Base-by-base conservation (phyloP, 2,888 invertebrate genomes). In the Pachycephus smyrnensis region DNA sequence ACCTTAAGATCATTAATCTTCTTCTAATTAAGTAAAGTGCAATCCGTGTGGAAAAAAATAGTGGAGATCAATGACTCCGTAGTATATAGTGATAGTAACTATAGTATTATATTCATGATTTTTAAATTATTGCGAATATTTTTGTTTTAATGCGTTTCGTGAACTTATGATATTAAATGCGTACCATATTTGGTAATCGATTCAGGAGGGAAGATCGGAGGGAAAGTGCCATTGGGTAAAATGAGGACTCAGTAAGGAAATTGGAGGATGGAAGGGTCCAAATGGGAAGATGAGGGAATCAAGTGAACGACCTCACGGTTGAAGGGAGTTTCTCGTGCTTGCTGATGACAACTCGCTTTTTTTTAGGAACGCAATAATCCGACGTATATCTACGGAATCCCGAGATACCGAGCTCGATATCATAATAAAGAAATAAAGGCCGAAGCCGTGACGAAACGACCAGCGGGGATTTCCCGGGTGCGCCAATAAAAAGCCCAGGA, bases 371-470 rank as follows among this genome's bases (percentile, higher is more conserved):
- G 75, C 73, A 77, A 77, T 77, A 77, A 77, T 77, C 77, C 35
- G 30, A 31, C 71, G 30, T 11, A 30, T 33, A 33, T 71, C 31
- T 30, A 9, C 30, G 71, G 23, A 23, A 23, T 55, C 55, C 23
- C 55, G 23, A 55, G 23, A 55, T 55, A 23, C 23, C 15, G 23
- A 55, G 73, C 30, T 76, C 33, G 36, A 69, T 77, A 77, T 77
- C 55, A 77, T 77, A 73, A 77, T 77, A 77, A 77, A 73, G 77
- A 76, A 73, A 76, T 76, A 76, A 75, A 75, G 35, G 23, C n/a
- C 12, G 75, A 75, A 68, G 75, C 31, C 31, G 23, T 23, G 23
- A 55, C 55, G 55, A 23, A 55, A 55, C 55, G 55, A 23, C 55
- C 55, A 55, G 55, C 55, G 23, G 55, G 15, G 55, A 23, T 55